Evolutionary conservation across 2,113 vertebrate species (phyloP).

Genomic region (Felis catus): DNA sequence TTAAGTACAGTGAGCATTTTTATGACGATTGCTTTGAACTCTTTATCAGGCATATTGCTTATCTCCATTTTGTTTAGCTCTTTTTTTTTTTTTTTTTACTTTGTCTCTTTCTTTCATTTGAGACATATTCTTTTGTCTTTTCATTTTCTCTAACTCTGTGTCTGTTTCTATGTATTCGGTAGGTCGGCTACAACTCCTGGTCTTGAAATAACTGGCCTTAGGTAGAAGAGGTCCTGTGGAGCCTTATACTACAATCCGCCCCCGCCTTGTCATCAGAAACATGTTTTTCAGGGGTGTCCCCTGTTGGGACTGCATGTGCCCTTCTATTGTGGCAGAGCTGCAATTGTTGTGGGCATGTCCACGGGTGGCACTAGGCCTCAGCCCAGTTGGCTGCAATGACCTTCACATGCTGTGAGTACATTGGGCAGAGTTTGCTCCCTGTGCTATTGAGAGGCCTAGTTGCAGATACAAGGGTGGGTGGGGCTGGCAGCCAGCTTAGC

Average conservation of each 20-base stretch:
- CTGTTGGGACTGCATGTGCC: not conserved
- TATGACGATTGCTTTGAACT: not conserved
- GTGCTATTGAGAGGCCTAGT: not conserved
- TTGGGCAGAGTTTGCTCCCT: not conserved
- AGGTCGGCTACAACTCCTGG: not conserved
- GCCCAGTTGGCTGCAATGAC: not conserved
- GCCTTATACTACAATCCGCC: not conserved
- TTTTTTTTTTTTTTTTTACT: not conserved
- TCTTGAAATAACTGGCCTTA: not conserved
- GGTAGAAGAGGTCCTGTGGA: not conserved
- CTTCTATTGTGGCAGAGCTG: not conserved
- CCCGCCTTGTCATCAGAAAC: not conserved
- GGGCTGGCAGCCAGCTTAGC: not conserved
- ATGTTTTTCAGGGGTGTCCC: not conserved
- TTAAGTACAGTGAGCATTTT: not conserved
- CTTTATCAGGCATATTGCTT: not conserved
- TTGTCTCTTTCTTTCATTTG: not conserved
- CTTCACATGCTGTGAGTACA: not conserved
- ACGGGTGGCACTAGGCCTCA: not conserved
- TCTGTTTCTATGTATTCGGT: not conserved
- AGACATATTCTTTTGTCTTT: not conserved
- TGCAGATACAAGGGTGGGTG: not conserved
- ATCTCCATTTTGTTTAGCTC: not conserved
- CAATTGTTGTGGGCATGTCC: not conserved
- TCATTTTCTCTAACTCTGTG: not conserved